Base-by-base conservation (phyloP, 2,888 invertebrate species). In the Aphidius colemani region DNA sequence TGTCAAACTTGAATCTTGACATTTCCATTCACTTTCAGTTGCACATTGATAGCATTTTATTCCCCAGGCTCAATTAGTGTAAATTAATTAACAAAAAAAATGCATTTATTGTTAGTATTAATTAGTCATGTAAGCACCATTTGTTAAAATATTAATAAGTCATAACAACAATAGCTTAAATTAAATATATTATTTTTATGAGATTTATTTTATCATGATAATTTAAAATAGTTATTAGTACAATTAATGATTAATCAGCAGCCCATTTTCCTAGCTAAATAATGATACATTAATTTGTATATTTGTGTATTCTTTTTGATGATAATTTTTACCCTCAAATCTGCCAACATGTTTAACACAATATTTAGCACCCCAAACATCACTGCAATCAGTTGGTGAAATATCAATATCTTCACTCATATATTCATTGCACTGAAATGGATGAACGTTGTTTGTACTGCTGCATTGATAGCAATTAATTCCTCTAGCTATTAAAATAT, bases 291-390 rank as follows among this genome's bases (percentile, higher is more conserved):
- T 49, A 57, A 60, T 41, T 48, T 51, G n/a, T 7, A 13, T 45
- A 64, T 39, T 59, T 56, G 7, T 49, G 7, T 53, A n/a, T 50
- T 39, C 55, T 59, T 56, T 53, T 56, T 63, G 50, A 51, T 63
- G 63, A 11, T 53, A 55, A 50, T 64, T 69, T 83, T 85, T 85
- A 93, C 93, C 95, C 91, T 94, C 94, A 75, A 87, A 94, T 78
- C 96, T 88, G 69, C 97, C 97, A 66, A 94, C 91, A 77, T 94
- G 93, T 85, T 98, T 98, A 72, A 98, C 88, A 83, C 98, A 98
- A 83, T 89, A 97, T 75, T 89, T 87, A 11, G 96, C 95, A 70
- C 88, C 90, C 80, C 93, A 93, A 66, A 96, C 92, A 65, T 86
- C 85, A 70, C 90, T 88, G 83, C 96, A 96, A 74, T 90, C 86